Evolutionary conservation across 2,113 vertebrate species (phyloP), one percentile per base, ranked within the genome.

Genomic region (Oxyura jamaicensis): DNA sequence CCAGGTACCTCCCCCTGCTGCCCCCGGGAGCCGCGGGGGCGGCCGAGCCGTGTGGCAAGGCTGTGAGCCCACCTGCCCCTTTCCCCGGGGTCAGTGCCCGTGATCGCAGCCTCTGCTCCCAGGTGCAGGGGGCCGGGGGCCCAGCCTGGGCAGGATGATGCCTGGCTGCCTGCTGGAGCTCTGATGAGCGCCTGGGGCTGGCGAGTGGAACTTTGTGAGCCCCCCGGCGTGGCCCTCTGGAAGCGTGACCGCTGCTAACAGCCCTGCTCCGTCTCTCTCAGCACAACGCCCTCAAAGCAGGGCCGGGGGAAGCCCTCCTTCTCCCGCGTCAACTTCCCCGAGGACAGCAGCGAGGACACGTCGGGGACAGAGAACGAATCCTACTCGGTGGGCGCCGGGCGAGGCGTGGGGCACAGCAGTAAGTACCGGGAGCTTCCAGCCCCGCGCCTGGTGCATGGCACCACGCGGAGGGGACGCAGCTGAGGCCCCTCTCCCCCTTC

Each of bases 341-440:
- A 99, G 81, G 99, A 99, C 97, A 99, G 99, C 98, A 99, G 99
- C 1, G 99, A 99, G 96, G 99, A 99, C 93, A 99, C 99, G 1
- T 99, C 99, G 0, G 99, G 99, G 91, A 99, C 99, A 0, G 99
- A 99, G 94, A 99, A 99, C 0, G 99, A 99, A 95, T 99, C 99
- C 52, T 99, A 99, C 98, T 99, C 99, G 1, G 98, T 99, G 52
- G 98, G 99, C 93, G 98, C 99, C 1, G 98, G 99, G 55, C 98
- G 99, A 91, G 91, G 98, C 1, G 99, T 99, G 93, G 99, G 99
- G 55, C 99, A 99, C 1, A 48, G 98, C 97, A 98, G 99, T 99
- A 98, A 99, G 99, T 98, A 93, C 60, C 9, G 33, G 16, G 25
- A 74, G 39, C 25, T 13, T 19, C 2, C 35, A 36, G 50, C 53